Base-by-base conservation (phyloP, 2,113 vertebrate genomes). In the Symphodus melops region DNA sequence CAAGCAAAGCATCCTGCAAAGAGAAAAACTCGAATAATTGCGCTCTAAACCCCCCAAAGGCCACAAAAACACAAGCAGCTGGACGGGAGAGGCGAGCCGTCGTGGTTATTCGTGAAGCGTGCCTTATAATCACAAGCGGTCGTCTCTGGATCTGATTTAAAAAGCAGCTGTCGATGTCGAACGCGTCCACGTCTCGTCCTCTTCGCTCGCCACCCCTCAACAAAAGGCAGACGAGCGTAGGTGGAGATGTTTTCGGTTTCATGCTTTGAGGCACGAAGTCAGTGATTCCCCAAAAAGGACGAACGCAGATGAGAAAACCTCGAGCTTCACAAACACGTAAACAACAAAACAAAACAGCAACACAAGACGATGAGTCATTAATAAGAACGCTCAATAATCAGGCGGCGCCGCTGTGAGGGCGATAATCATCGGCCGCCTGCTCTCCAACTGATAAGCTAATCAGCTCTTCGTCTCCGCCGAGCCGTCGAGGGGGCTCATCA, bases 381-480 rank as follows among this genome's bases (percentile, higher is more conserved):
- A 86, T 88, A 74, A 80, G 82, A 76, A 76, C 84, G 77, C 84
- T 88, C 58, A 41, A 87, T 86, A 86, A 92, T 88, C 87, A 89
- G 75, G 75, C 80, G 8, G 75, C 25, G 76, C 42, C 1, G 81
- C 81, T 86, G 68, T 52, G 65, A 79, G 83, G 74, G 68, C 19
- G 84, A 90, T 90, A 84, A 89, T 84, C 87, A 88, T 87, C 78
- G 68, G 79, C 83, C 69, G 84, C 83, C 88, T 89, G 88, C 87
- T 87, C 86, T 80, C 83, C 68, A 56, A 73, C 68, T 81, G 91
- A 92, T 92, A 88, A 92, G 89, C 89, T 88, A 88, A 92, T 92
- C 91, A 90, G 84, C 76, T 69, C 76, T 79, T 44, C 68, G 65
- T 82, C 86, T 82, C 58, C 77, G 53, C 52, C 59, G 64, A 82